Percentiles rank a stretch among this genome's conserved stretches.
Evolutionary conservation across 2,797 vertebrate species (phyloP).

Genomic region (Caiman crocodilus): DNA sequence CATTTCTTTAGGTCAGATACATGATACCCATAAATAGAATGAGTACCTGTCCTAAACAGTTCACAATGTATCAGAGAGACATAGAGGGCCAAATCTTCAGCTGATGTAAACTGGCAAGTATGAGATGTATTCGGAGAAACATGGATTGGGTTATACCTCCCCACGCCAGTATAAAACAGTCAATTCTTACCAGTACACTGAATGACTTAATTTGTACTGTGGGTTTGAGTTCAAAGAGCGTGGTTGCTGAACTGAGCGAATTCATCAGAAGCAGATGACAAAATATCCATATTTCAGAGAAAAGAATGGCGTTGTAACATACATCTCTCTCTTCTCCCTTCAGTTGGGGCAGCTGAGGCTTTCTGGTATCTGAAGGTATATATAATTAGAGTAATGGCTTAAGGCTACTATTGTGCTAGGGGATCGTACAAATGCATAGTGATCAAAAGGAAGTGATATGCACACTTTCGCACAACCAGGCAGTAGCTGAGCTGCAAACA

Average conservation of each 20-base stretch:
- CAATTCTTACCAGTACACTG: background rate
- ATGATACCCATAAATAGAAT: conserved; percentile 65
- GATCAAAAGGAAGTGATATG: background rate
- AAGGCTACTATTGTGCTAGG: background rate
- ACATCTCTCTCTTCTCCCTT: background rate
- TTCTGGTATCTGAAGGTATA: background rate
- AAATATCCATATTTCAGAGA: background rate
- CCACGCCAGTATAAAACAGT: background rate
- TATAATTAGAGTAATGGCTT: background rate
- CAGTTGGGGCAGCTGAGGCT: background rate
- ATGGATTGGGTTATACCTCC: conserved; percentile 21
- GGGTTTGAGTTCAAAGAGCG: background rate
- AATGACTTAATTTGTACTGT: background rate
- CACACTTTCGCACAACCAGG: background rate
- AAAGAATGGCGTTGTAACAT: accelerated
- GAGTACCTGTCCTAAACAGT: conserved; percentile 47
- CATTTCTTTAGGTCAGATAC: conserved; percentile 55
- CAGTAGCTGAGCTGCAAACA: background rate
- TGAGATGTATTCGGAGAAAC: conserved; percentile 44
- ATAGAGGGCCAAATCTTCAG: conserved; percentile 28
- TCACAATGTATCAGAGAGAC: conserved; percentile 56
- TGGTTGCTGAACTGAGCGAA: background rate
- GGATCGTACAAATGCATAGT: background rate
- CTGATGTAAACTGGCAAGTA: conserved; percentile 21
- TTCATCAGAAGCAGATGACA: background rate